Percentiles rank a stretch among this genome's conserved stretches.
Evolutionary conservation across 2,113 vertebrate species (phyloP).

Genomic region (Crocuta crocuta): DNA sequence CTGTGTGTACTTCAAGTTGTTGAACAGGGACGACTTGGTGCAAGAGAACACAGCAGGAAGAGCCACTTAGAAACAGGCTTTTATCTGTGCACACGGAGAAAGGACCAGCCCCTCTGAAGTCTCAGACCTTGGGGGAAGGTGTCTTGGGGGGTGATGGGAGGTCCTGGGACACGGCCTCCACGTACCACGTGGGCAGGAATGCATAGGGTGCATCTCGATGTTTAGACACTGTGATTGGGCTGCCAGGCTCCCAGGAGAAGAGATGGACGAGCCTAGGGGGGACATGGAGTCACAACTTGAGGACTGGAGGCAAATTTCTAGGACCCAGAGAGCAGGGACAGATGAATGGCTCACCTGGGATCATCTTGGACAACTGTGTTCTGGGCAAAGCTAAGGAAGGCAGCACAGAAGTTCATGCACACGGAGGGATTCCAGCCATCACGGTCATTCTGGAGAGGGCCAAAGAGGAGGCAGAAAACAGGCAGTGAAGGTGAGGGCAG

Average conservation of each 20-base stretch:
- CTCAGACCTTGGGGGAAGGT: conserved; percentile 61
- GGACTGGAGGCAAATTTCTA: background rate
- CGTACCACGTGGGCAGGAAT: conserved; percentile 92
- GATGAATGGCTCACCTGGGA: conserved; percentile 86
- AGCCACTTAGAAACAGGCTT: conserved; percentile 27
- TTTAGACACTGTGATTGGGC: conserved; percentile 89
- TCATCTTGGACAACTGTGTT: conserved; percentile 88
- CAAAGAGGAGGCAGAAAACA: background rate
- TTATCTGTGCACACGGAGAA: conserved; percentile 38
- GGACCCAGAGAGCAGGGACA: no score
- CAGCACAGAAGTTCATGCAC: conserved; percentile 95
- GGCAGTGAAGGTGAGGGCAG: background rate
- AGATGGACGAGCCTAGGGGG: conserved; percentile 89
- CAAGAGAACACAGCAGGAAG: background rate
- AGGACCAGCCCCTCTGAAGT: background rate
- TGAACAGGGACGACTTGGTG: background rate
- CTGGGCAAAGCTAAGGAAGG: conserved; percentile 93
- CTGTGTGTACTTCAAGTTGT: background rate
- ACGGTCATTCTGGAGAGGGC: conserved; percentile 86
- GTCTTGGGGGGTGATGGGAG: conserved; percentile 26
- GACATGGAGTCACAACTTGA: background rate
- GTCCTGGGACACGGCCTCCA: conserved; percentile 84
- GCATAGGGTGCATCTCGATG: conserved; percentile 87
- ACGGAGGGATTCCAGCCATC: conserved; percentile 95
- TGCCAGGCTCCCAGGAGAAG: conserved; percentile 91